Percentiles rank a stretch among this genome's conserved stretches.
These are phyloP conservation scores for Drosophila suboccidentalis DNA, from an alignment of 2,888 invertebrate species.

Conservation along the genomic window DNA sequence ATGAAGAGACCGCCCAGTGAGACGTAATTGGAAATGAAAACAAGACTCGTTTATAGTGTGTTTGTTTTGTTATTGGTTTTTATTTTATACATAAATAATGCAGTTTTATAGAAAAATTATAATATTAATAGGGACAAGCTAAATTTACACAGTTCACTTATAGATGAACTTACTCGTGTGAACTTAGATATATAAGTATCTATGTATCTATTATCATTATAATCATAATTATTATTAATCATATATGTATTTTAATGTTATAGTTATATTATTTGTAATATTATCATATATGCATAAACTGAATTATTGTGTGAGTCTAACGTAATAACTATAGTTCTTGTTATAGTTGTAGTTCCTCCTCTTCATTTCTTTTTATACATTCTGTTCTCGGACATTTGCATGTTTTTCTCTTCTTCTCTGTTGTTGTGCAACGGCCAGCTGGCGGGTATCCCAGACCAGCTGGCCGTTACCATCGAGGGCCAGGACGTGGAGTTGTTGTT, in stretches of 20 bases:
- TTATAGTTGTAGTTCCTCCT: slow-evolving; percentile 12
- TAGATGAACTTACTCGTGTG: not conserved
- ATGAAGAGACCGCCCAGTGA: not conserved
- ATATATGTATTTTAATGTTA: not conserved
- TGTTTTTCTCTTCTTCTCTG: not conserved
- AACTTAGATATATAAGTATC: not conserved
- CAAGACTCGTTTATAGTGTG: not conserved
- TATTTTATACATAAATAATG: slow-evolving; percentile 47
- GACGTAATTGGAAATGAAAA: slow-evolving; percentile 17
- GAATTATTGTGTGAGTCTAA: not conserved
- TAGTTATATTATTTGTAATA: slow-evolving; percentile 6
- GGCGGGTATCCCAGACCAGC: slow-evolving; percentile 32
- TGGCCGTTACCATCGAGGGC: slow-evolving; percentile 54
- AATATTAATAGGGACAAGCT: slow-evolving; percentile 39
- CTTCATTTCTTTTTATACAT: slow-evolving; percentile 1
- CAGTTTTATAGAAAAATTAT: slow-evolving; percentile 30
- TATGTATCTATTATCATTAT: not conserved
- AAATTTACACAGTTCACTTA: slow-evolving; percentile 11
- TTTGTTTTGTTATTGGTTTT: slow-evolving; percentile 35
- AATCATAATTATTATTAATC: slow-evolving; percentile 2
- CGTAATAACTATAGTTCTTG: slow-evolving; percentile 6
- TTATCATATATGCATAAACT: not conserved
- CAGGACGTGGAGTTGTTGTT: slow-evolving; percentile 1
- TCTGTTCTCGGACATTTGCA: slow-evolving; percentile 5
- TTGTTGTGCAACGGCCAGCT: slow-evolving; percentile 58